Conservation (phyloP, 2,888 invertebrate species). For the Miltochrista miniata region DNA sequence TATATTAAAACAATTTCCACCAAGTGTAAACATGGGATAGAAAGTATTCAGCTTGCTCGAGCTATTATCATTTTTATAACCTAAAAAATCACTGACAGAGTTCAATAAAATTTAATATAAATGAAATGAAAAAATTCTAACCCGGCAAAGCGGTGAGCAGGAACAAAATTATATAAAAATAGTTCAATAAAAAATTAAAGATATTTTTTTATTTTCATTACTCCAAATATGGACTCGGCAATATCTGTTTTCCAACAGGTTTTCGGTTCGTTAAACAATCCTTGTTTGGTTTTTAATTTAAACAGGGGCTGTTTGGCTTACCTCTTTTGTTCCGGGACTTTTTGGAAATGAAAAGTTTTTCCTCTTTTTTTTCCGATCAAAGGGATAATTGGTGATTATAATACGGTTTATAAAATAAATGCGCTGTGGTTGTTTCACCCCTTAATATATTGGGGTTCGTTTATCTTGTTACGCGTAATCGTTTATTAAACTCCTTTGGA, state of each 20-base stretch:
- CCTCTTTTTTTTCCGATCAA: conserved; percentile 45
- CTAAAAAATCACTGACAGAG: no score
- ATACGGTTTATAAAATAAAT: conserved; percentile 35
- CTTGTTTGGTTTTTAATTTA: conserved; percentile 43
- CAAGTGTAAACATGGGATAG: no score
- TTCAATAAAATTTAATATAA: no score
- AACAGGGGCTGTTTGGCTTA: conserved; percentile 14
- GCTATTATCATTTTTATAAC: no score
- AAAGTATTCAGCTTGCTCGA: no score
- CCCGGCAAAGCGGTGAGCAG: no score
- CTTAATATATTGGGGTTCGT: conserved; percentile 21
- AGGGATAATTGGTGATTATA: conserved; percentile 48
- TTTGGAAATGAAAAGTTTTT: conserved; percentile 19
- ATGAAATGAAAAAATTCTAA: no score
- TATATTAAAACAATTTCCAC: no score
- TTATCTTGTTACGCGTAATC: conserved; percentile 23
- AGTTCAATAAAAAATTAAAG: no score
- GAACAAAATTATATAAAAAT: no score
- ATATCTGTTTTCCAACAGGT: conserved; percentile 3
- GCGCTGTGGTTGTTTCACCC: conserved; percentile 22
- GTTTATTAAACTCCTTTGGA: conserved; percentile 11
- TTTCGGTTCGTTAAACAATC: conserved; percentile 15
- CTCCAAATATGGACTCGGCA: conserved; percentile 19
- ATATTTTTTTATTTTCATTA: neutral
- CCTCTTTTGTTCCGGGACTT: conserved; percentile 29